A percentile compares a stretch with the other conserved stretches of the same genome.
phyloP scores from a whole-genome alignment of 2,888 invertebrate genomes.

The Selenia dentaria region DNA sequence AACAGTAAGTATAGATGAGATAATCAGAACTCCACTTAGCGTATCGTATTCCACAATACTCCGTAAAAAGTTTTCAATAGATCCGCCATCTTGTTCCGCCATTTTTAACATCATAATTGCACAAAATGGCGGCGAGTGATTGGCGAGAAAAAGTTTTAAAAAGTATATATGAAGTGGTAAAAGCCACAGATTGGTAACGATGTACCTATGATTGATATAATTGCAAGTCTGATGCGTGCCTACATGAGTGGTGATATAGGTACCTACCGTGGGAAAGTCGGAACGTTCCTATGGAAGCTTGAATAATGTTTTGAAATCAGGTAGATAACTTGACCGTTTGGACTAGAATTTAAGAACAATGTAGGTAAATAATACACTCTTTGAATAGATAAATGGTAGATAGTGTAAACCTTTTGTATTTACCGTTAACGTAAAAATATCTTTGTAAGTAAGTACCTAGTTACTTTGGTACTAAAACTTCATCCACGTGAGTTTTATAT shows the following conservation, averaged over 20 bases:
- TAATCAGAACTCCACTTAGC: constrained; percentile 30
- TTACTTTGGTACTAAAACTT: too few species aligned
- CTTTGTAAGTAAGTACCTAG: too few species aligned
- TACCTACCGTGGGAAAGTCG: constrained; percentile 26
- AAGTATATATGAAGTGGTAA: constrained; percentile 61
- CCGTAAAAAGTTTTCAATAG: constrained; percentile 57
- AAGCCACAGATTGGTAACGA: constrained; percentile 72
- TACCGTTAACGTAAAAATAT: too few species aligned
- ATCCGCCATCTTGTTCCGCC: constrained; percentile 65
- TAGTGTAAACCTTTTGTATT: too few species aligned
- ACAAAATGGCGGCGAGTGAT: constrained; percentile 68
- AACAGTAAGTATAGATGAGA: too few species aligned
- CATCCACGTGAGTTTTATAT: too few species aligned
- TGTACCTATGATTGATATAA: constrained; percentile 66
- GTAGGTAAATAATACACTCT: too few species aligned
- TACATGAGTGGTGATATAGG: constrained; percentile 26
- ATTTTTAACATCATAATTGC: constrained; percentile 65
- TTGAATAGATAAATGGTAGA: too few species aligned
- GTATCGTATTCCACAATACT: constrained; percentile 35
- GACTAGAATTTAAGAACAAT: too few species aligned
- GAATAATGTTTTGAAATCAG: too few species aligned
- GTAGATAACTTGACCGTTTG: too few species aligned
- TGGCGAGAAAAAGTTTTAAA: constrained; percentile 53
- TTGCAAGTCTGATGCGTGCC: constrained; percentile 42
- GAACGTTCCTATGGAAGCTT: too few species aligned